Evolutionary conservation across 2,797 vertebrate species (phyloP), one percentile per base, ranked within the genome.

Genomic region (Lacerta viridis): DNA sequence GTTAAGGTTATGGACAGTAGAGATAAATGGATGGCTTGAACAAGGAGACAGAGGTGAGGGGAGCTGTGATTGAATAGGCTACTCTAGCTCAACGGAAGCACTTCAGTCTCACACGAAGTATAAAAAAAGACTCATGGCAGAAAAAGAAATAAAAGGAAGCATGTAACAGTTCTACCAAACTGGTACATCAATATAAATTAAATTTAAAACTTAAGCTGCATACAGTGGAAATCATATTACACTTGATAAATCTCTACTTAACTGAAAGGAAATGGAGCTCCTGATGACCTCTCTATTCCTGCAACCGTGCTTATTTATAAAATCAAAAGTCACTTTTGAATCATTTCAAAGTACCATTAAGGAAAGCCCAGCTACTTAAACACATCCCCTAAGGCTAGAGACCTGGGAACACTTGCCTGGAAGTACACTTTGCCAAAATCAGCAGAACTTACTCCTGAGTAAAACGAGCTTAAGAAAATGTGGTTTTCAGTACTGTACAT

Each of bases 151-250:
- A 88, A 77, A 92, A 29, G 87, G 88, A 84, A 39, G 27, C 55
- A 89, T 71, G 69, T 81, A 84, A 93, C 5, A 64, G 88, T 92
- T 74, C 68, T 91, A 92, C 79, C 89, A 95, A 93, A 79, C 71
- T 86, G 88, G 91, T 68, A 59, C 64, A 92, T 91, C 71, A 0
- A 93, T 92, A 94, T 74, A 92, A 94, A 93, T 0, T 68, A 81
- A 93, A 92, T 92, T 92, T 90, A 87, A 92, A 95, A 90, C 0
- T 7, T 91, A 87, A 90, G 88, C 55, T 80, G 81, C 78, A 84
- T 55, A 83, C 7, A 87, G 76, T 61, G 91, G 85, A 93, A 93
- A 91, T 91, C 72, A 91, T n/a, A 66, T 77, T 90, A 88, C 27
- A 59, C 7, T 90, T 90, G 83, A 84, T 85, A 87, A 91, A 92